Evolutionary conservation across 2,113 vertebrate genomes (phyloP).

Genomic region (Perccottus glenii): DNA sequence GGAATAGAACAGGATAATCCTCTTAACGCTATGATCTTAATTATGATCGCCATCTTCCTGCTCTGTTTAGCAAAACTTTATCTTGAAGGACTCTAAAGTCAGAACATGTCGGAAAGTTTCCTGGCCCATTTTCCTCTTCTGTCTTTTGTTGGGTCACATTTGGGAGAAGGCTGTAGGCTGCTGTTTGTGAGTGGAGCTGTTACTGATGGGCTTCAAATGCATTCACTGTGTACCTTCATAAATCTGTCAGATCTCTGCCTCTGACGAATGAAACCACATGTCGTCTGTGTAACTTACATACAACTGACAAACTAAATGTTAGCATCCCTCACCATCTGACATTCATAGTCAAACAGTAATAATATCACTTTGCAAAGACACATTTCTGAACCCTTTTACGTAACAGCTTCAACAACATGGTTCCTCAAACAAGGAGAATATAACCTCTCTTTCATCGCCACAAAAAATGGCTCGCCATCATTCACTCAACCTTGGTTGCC

Average conservation of each 20-base stretch:
- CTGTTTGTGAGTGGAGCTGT: conserved; percentile 12
- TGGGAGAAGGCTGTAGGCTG: conserved; percentile 23
- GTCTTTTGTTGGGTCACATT: conserved; percentile 20
- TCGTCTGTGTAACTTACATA: conserved; percentile 52
- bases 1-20: conserved; percentile 55
- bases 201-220: conserved; percentile 31
- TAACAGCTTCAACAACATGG: too few species aligned
- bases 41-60: conserved; percentile 56
- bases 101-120: conserved; percentile 17
- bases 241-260: conserved; percentile 39
- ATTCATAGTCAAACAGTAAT: too few species aligned
- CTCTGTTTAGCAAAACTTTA: conserved; percentile 53
- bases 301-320: not conserved
- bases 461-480: too few species aligned
- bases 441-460: too few species aligned
- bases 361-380: too few species aligned
- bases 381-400: too few species aligned
- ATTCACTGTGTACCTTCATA: conserved; percentile 24
- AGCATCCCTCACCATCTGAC: too few species aligned
- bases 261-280: conserved; percentile 43
- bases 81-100: conserved; percentile 48
- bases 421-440: too few species aligned
- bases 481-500: too few species aligned
- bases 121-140: conserved; percentile 11
- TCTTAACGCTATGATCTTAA: conserved; percentile 64